phyloP scores from a whole-genome alignment of 2,888 invertebrate genomes.

The Callyntrura guangdongensis region DNA sequence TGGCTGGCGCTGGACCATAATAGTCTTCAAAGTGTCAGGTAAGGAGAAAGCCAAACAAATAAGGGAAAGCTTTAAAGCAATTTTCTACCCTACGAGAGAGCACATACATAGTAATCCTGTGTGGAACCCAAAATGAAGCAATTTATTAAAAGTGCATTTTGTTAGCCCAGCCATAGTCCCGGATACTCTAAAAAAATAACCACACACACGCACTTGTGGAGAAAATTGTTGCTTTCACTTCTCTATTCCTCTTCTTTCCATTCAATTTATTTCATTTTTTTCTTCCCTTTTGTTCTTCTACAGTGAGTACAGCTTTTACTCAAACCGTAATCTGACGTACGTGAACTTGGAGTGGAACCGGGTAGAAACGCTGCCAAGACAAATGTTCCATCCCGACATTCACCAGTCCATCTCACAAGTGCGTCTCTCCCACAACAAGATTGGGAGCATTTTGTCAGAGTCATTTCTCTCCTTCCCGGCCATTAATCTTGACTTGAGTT shows the following conservation, averaged over 20 bases:
- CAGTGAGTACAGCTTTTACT: slow-evolving; percentile 87
- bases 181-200: too few relatives aligned
- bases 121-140: slow-evolving; percentile 20
- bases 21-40: slow-evolving; percentile 91
- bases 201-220: neutral
- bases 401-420: slow-evolving; percentile 92
- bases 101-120: neutral
- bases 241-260: slow-evolving; percentile 34
- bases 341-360: slow-evolving; percentile 95
- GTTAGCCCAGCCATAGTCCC: neutral
- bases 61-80: slow-evolving; percentile 19
- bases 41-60: neutral
- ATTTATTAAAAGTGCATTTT: slow-evolving; percentile 35
- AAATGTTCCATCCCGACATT: slow-evolving; percentile 90
- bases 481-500: slow-evolving; percentile 85
- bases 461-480: slow-evolving; percentile 84
- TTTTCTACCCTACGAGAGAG: neutral
- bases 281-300: slow-evolving; percentile 78
- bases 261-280: slow-evolving; percentile 77
- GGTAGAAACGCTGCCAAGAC: slow-evolving; percentile 90
- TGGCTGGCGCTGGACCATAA: slow-evolving; percentile 96
- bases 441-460: slow-evolving; percentile 79
- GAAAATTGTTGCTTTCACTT: slow-evolving; percentile 41
- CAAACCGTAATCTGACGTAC: slow-evolving; percentile 90
- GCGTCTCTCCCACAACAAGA: slow-evolving; percentile 88